Evolutionary conservation across 2,797 vertebrate species (phyloP).

Genomic region (Lateolabrax maculatus): DNA sequence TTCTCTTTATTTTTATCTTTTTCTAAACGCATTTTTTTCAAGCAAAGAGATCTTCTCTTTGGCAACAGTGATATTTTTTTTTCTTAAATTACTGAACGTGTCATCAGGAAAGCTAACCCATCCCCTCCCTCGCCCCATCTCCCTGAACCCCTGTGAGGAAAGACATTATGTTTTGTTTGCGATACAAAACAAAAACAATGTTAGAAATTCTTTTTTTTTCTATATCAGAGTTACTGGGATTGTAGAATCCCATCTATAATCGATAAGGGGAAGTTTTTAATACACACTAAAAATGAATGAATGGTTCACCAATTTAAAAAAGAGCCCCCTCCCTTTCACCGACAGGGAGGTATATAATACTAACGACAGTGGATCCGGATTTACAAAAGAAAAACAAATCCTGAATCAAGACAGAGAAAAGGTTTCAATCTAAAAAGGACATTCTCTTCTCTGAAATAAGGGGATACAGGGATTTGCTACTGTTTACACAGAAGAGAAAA

Average conservation of each 20-base stretch:
- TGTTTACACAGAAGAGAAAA: slow-evolving; percentile 89
- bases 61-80: slow-evolving; percentile 97
- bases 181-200: slow-evolving; percentile 99
- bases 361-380: slow-evolving; percentile 99
- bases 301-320: slow-evolving; percentile 98
- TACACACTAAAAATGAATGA: slow-evolving; percentile 95
- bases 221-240: slow-evolving; percentile 90
- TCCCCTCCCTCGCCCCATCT: slow-evolving; percentile 93
- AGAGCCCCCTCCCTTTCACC: slow-evolving; percentile 90
- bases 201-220: slow-evolving; percentile 91
- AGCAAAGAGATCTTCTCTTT: slow-evolving; percentile 99
- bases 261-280: slow-evolving; percentile 88
- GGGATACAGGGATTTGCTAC: slow-evolving; percentile 89
- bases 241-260: slow-evolving; percentile 90
- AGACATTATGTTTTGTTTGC: slow-evolving; percentile 97
- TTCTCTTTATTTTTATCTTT: slow-evolving; percentile 97
- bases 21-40: slow-evolving; percentile 99
- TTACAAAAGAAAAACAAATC: slow-evolving; percentile 93
- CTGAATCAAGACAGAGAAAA: slow-evolving; percentile 99
- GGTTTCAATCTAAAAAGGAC: slow-evolving; percentile 96
- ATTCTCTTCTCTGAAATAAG: slow-evolving; percentile 99
- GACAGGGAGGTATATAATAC: slow-evolving; percentile 93
- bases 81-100: slow-evolving; percentile 94
- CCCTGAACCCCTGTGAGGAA: slow-evolving; percentile 93
- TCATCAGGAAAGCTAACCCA: slow-evolving; percentile 96